Conservation (phyloP, 2,888 invertebrate species). For the Eupithecia subumbrata region DNA sequence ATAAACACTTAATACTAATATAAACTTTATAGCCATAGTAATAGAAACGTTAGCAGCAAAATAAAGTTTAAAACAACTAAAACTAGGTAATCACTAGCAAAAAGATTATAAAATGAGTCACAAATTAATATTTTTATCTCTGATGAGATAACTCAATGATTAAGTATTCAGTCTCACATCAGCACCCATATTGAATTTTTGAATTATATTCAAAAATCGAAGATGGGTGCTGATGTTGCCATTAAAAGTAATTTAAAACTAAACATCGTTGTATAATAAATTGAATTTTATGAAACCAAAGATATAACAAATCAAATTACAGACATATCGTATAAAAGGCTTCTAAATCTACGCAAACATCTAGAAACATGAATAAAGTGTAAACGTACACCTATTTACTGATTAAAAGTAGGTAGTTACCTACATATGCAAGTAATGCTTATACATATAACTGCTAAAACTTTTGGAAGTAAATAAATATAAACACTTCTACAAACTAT, state of each 20-base stretch:
- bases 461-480: background rate
- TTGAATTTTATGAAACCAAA: slow-evolving; percentile 36
- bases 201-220: slow-evolving; percentile 47
- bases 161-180: slow-evolving; percentile 64
- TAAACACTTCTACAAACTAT: slow-evolving; percentile 2
- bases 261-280: slow-evolving; percentile 48
- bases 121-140: slow-evolving; percentile 42
- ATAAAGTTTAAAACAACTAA: slow-evolving; percentile 34
- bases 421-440: background rate
- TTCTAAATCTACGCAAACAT: slow-evolving; percentile 48
- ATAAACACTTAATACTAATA: slow-evolving; percentile 28
- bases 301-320: slow-evolving; percentile 35
- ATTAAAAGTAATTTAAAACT: slow-evolving; percentile 44
- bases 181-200: slow-evolving; percentile 59
- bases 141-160: slow-evolving; percentile 32
- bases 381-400: slow-evolving; percentile 39
- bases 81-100: slow-evolving; percentile 25
- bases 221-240: slow-evolving; percentile 63
- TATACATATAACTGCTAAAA: background rate
- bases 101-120: slow-evolving; percentile 36
- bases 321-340: slow-evolving; percentile 53
- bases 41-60: slow-evolving; percentile 43
- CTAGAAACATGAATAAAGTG: slow-evolving; percentile 50
- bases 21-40: slow-evolving; percentile 33
- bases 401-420: background rate